A percentile compares a stretch with the other conserved stretches of the same genome.
These are phyloP conservation scores for Malurus cyaneus DNA, from an alignment of 2,113 vertebrate species.

Conservation along the genomic window DNA sequence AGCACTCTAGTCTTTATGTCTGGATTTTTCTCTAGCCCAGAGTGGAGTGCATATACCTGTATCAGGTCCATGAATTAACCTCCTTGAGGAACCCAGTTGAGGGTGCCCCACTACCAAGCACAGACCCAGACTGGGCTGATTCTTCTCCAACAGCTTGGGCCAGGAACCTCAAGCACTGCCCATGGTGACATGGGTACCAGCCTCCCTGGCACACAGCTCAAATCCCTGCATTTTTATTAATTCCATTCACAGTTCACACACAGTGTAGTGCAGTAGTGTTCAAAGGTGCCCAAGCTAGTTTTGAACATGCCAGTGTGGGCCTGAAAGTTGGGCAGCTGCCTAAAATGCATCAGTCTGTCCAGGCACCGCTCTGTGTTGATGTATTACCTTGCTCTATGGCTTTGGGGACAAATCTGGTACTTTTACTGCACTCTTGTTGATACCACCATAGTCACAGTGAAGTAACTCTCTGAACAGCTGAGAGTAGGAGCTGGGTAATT, in stretches of 20 bases:
- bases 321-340: background rate
- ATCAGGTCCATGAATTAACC: background rate
- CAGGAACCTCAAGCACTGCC: background rate
- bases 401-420: background rate
- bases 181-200: fast-evolving
- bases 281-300: background rate
- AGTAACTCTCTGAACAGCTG: background rate
- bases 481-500: background rate
- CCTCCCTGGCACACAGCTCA: fast-evolving
- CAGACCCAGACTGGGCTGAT: fast-evolving
- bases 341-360: background rate
- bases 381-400: background rate
- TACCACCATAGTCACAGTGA: background rate
- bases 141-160: background rate
- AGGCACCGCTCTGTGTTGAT: background rate
- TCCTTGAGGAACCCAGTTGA: background rate
- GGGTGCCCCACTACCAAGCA: background rate
- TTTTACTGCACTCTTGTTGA: background rate
- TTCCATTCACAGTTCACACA: background rate
- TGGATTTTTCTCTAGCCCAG: background rate
- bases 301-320: fast-evolving
- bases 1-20: too few species aligned
- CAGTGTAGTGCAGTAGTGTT: fast-evolving
- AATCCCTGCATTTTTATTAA: background rate
- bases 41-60: too few species aligned